Conservation (phyloP, 2,113 vertebrate species). For the Morone saxatilis region DNA sequence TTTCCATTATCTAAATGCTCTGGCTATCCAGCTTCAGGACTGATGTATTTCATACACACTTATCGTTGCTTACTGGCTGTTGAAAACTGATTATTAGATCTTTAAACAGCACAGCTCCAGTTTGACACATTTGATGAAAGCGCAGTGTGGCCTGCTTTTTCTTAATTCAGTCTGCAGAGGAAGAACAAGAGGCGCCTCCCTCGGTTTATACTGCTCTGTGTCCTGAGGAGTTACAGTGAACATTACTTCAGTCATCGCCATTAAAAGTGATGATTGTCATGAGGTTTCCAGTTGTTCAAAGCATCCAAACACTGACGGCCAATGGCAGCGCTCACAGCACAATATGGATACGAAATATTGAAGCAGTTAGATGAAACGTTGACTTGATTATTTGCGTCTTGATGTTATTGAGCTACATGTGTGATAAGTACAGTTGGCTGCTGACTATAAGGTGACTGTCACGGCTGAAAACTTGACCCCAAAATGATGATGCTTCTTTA, state of each 20-base stretch:
- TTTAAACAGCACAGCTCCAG: neutral
- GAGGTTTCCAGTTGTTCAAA: neutral
- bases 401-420: neutral
- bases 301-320: neutral
- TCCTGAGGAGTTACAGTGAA: neutral
- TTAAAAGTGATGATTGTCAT: constrained; percentile 21
- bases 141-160: neutral
- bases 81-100: neutral
- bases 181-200: neutral
- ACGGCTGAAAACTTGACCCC: constrained; percentile 15
- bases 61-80: neutral
- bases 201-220: neutral
- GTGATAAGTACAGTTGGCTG: neutral
- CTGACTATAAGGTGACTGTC: constrained; percentile 3
- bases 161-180: neutral
- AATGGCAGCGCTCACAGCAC: neutral
- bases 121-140: neutral
- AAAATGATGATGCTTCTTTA: neutral
- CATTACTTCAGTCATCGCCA: constrained; percentile 14
- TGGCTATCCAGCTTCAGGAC: neutral
- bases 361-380: neutral
- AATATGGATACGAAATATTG: neutral
- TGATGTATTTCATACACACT: neutral
- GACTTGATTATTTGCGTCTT: constrained; percentile 23
- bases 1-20: neutral